Base-by-base conservation (phyloP, 2,888 invertebrate species). In the Pollenia amentaria region DNA sequence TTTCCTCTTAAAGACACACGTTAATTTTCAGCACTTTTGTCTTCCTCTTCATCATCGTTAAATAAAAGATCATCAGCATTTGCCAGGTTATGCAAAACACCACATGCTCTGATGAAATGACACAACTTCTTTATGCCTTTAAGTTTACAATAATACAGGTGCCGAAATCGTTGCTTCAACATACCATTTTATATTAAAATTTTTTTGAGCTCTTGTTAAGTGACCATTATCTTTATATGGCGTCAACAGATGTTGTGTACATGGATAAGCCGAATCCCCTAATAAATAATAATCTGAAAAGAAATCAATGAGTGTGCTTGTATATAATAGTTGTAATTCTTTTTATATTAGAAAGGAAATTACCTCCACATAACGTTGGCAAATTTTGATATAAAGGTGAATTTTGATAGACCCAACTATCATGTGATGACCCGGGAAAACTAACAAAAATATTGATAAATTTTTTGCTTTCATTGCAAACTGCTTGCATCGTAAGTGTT, bases 321-420 rank as follows among this genome's bases (percentile, higher is more conserved):
- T 42, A n/a, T n/a, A n/a, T n/a, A n/a, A n/a, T n/a, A n/a, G n/a
- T n/a, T n/a, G n/a, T n/a, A n/a, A n/a, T n/a, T n/a, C n/a, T n/a
- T n/a, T n/a, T n/a, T n/a, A n/a, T n/a, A n/a, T n/a, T n/a, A n/a
- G n/a, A n/a, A n/a, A n/a, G n/a, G n/a, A n/a, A n/a, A n/a, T 51
- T 8, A 38, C 73, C 14, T 57, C 60, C 44, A n/a, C 73, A 73
- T 4, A 6, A 42, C n/a, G 73, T n/a, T n/a, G n/a, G n/a, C n/a
- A n/a, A n/a, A n/a, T n/a, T n/a, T n/a, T n/a, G n/a, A n/a, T n/a
- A n/a, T 38, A 73, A 14, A 12, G 44, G 60, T 3, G 73, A 73
- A 14, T 73, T 73, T 57, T 42, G 6, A n/a, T 42, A 57, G 6
- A 73, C 57, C 73, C 60, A 73, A 44, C 57, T 73, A 57, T 73